phyloP scores from a whole-genome alignment of 2,797 vertebrate genomes.

The Basileuterus tristriatus region DNA sequence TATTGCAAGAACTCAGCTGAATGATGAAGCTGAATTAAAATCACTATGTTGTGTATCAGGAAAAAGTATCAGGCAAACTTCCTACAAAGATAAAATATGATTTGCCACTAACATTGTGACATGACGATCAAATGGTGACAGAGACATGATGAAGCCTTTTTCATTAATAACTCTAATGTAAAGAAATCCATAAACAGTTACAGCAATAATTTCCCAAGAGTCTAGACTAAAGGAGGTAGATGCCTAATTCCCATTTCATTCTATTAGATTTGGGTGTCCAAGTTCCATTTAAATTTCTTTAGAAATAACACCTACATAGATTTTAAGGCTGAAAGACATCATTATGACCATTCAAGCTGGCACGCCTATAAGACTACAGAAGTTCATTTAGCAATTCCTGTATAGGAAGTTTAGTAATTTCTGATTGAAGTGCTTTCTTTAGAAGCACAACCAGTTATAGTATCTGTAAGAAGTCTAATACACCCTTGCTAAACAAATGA shows the following conservation, averaged over 20 bases:
- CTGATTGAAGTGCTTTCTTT: neutral
- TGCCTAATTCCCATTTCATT: neutral
- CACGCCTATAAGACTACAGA: neutral
- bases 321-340: neutral
- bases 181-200: neutral
- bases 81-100: neutral
- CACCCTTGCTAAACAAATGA: neutral
- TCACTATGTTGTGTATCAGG: neutral
- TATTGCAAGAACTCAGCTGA: neutral
- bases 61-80: neutral
- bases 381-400: neutral
- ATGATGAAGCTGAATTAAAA: neutral
- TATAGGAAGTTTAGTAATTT: neutral
- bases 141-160: neutral
- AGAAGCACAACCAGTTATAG: neutral
- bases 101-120: neutral
- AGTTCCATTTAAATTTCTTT: neutral
- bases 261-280: neutral
- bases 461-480: neutral
- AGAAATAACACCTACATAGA: neutral
- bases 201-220: neutral
- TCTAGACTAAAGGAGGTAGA: neutral
- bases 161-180: neutral
- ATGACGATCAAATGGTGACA: neutral
- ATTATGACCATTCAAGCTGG: neutral